These are phyloP conservation scores for Alosa alosa DNA, from an alignment of 2,113 vertebrate genomes.

Conservation along the genomic window DNA sequence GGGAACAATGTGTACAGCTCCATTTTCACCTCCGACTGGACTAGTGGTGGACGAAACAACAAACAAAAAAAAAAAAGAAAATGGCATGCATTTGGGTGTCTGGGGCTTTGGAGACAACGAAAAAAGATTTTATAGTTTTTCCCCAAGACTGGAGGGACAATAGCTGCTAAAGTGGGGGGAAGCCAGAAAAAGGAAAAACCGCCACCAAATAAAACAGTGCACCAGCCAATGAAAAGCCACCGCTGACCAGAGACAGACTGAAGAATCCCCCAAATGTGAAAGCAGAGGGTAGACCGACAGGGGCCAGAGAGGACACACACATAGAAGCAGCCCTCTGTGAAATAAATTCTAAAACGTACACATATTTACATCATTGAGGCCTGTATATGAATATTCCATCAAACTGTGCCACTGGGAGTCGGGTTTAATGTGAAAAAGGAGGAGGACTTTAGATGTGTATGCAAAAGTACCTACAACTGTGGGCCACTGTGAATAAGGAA, in stretches of 20 bases:
- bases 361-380: background rate
- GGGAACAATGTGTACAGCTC: conserved; percentile 3
- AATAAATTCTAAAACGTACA: background rate
- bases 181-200: background rate
- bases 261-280: background rate
- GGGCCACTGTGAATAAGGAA: conserved; percentile 26
- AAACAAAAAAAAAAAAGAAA: background rate
- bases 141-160: background rate
- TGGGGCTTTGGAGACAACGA: background rate
- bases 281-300: background rate
- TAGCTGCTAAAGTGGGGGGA: background rate
- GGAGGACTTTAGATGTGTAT: background rate
- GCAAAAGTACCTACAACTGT: background rate
- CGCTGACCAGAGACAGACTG: background rate
- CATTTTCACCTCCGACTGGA: conserved; percentile 27
- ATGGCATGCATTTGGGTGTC: background rate
- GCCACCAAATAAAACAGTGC: conserved; percentile 7
- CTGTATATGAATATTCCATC: background rate
- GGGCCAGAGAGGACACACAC: background rate
- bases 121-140: background rate
- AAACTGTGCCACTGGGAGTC: background rate
- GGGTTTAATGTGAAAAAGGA: background rate
- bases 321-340: background rate
- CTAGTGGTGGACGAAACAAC: background rate
- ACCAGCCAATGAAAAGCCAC: background rate